Base-by-base conservation (phyloP, 2,113 vertebrate genomes). In the Eurystomus gularis region DNA sequence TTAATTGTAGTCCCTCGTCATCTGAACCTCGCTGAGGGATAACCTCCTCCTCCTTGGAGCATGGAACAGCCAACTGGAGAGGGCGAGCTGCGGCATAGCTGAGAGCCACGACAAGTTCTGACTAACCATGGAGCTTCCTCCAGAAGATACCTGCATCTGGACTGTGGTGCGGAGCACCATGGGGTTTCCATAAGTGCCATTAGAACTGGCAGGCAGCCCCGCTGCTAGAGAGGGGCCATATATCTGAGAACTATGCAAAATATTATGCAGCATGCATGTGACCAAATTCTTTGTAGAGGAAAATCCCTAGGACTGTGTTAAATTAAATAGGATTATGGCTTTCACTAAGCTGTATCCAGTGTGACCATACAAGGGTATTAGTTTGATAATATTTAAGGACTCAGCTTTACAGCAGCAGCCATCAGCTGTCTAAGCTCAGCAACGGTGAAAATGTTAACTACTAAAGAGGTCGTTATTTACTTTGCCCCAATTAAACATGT, bases 311-410 rank as follows among this genome's bases (percentile, higher is more conserved):
- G 91, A 92, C 96, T 94, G 95, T 94, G 94, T 96, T 96, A 95
- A 96, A 95, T 96, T 96, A 96, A 96, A 96, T 94, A 95, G 96
- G 96, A 97, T 96, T 96, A 96, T 85, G 77, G 80, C 66, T 92
- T 95, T 94, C 86, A 87, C 91, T 96, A 95, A 96, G 96, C 96
- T 96, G 86, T 83, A 95, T 86, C 94, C 96, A 96, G 66, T 94
- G 96, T 95, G 94, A 96, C 94, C 94, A 93, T 94, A 96, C 89
- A 95, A 97, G 96, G 94, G 88, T 96, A 96, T 94, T 95, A 96
- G 90, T 91, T 88, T 89, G 88, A 93, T 90, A 96, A 93, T 94
- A 94, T 94, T 95, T 92, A 89, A 94, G 65, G 94, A 79, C 86
- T 96, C 92, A 94, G 93, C 88, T 94, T 65, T 93, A 69, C 73